Base-by-base conservation (phyloP, 2,113 vertebrate species). In the Oenanthe oenanthe region DNA sequence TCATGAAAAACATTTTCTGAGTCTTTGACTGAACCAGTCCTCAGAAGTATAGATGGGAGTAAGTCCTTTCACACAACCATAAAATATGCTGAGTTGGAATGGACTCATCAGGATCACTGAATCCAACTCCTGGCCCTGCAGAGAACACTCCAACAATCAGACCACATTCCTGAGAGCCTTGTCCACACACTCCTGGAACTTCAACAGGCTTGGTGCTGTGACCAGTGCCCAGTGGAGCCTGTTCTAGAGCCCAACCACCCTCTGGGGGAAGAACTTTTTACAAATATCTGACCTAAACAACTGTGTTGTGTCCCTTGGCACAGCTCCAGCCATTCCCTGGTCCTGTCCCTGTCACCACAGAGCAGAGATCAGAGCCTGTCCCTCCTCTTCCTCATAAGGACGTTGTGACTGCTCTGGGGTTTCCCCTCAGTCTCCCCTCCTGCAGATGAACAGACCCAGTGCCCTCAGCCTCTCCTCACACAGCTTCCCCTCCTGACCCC, bases 311-410 rank as follows among this genome's bases (percentile, higher is more conserved):
- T 48, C 10, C 26, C 21, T 31, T 65, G 60, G 0, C 14, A 4
- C 48, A 32, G 0, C 8, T 8, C 3, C 32, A 51, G 26, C 36
- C 8, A 0, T 58, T 73, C 14, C 21, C 36, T 57, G 4, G 2
- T 43, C 2, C 14, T 56, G 34, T 48, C 9, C n/a, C n/a, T 56
- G n/a, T 18, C 22, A 25, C 47, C 8, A 9, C 8, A 14, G 48
- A 31, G 40, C 8, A 85, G 81, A 10, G 12, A 34, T 25, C 43
- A 34, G 34, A 4, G 13, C 4, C 34, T 66, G 3, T 10, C 29
- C 7, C 28, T 56, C 5, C 60, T 31, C 16, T 36, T 36, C 34
- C 34, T 36, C 34, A 36, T 8, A 8, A 36, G 34, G 34, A 36
- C 34, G 34, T 36, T 36, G 34, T 36, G 34, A 36, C 34, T 36